A percentile compares a stretch with the other conserved stretches of the same genome.
These are phyloP conservation scores for Agonopterix arenella DNA, from an alignment of 2,888 invertebrate species.

Conservation along the genomic window DNA sequence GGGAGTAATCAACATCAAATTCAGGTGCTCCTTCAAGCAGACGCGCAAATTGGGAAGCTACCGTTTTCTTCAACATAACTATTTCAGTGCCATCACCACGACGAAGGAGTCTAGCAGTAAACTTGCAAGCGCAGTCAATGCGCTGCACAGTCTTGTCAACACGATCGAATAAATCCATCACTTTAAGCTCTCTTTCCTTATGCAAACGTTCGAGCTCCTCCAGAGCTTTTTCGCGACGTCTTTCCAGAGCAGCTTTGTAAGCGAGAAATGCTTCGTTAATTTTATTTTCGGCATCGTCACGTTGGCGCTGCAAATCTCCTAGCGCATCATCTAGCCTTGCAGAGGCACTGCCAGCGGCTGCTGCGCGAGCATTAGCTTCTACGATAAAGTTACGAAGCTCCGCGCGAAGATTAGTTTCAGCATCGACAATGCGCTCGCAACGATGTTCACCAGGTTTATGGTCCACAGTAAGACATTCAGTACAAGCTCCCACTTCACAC, in stretches of 20 bases:
- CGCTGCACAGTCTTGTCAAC: slow-evolving; percentile 90
- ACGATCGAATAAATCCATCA: slow-evolving; percentile 91
- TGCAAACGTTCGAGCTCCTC: slow-evolving; percentile 86
- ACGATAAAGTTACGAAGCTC: slow-evolving; percentile 85
- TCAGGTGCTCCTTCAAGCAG: slow-evolving; percentile 89
- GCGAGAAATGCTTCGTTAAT: slow-evolving; percentile 89
- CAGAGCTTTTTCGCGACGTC: slow-evolving; percentile 85
- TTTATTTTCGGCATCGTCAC: slow-evolving; percentile 88
- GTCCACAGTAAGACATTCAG: slow-evolving; percentile 89
- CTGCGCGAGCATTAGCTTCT: slow-evolving; percentile 86
- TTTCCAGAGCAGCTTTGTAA: slow-evolving; percentile 88
- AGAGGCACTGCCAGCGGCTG: slow-evolving; percentile 85
- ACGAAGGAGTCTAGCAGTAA: slow-evolving; percentile 87
- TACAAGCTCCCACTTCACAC: slow-evolving; percentile 91
- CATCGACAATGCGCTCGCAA: slow-evolving; percentile 88
- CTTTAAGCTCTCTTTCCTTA: slow-evolving; percentile 89
- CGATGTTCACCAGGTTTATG: slow-evolving; percentile 91
- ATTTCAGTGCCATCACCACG: slow-evolving; percentile 92
- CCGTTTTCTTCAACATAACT: slow-evolving; percentile 87
- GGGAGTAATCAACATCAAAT: slow-evolving; percentile 85
- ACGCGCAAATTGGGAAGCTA: slow-evolving; percentile 85
- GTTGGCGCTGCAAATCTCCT: slow-evolving; percentile 90
- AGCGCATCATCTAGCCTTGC: slow-evolving; percentile 86
- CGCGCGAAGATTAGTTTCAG: slow-evolving; percentile 86
- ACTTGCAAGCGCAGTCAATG: slow-evolving; percentile 91